These are phyloP conservation scores for Trididemnum clinides DNA, from an alignment of 23 tunicate species.

Conservation along the genomic window DNA sequence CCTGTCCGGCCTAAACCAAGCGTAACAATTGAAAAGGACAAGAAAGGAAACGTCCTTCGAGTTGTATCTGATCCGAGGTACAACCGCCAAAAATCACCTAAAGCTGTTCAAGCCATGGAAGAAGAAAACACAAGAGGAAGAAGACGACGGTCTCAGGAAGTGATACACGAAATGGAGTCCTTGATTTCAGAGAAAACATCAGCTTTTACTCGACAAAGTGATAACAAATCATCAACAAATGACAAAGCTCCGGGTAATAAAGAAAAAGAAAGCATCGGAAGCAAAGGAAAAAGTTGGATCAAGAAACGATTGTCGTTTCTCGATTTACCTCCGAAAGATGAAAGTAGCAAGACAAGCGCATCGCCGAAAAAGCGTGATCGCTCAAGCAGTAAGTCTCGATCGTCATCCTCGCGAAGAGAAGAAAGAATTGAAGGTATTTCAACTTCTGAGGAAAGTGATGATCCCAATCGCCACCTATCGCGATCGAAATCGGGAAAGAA, in stretches of 20 bases:
- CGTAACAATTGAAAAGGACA: constrained; percentile 74
- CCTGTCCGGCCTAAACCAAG: constrained; percentile 80
- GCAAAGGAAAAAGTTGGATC: constrained; percentile 80
- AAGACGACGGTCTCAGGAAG: constrained; percentile 24
- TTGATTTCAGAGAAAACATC: background rate
- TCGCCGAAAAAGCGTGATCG: background rate
- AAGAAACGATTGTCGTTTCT: constrained; percentile 54
- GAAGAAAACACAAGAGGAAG: background rate
- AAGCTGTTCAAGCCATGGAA: background rate
- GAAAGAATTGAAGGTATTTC: background rate
- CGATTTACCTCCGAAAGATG: constrained; percentile 26
- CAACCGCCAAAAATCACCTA: constrained; percentile 24
- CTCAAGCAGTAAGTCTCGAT: constrained; percentile 10
- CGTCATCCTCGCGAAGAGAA: constrained; percentile 50
- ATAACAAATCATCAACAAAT: background rate
- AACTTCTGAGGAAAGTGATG: constrained; percentile 70
- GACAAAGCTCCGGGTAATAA: background rate
- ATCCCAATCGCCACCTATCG: background rate
- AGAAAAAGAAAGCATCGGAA: constrained; percentile 42
- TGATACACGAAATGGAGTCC: background rate
- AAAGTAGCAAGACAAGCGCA: background rate
- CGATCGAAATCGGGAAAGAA: background rate
- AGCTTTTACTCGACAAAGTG: background rate
- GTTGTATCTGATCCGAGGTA: constrained; percentile 44
- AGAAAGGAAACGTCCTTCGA: constrained; percentile 63